A percentile compares a stretch with the other conserved stretches of the same genome.
These are phyloP conservation scores for Hypocryptadius cinnamomeus DNA, from an alignment of 2,113 vertebrate genomes.

Conservation along the genomic window DNA sequence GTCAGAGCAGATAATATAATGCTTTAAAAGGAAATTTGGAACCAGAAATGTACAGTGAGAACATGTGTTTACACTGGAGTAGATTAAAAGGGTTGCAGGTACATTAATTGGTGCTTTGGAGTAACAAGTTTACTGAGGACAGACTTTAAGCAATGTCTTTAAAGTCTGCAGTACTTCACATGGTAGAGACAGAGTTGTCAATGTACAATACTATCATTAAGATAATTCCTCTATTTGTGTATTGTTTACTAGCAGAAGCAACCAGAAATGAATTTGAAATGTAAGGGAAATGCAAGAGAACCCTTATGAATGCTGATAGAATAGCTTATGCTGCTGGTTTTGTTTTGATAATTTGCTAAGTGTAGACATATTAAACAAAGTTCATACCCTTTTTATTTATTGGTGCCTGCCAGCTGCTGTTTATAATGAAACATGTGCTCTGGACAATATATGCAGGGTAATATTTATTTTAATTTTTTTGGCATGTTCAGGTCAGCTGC, in stretches of 20 bases:
- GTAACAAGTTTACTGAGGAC: not conserved
- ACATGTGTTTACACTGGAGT: not conserved
- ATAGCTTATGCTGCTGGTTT: not conserved
- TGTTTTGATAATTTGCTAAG: not conserved
- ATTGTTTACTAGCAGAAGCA: not conserved
- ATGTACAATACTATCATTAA: not conserved
- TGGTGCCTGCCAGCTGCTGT: not conserved
- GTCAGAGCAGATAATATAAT: not conserved
- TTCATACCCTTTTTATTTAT: not conserved
- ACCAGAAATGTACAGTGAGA: not conserved
- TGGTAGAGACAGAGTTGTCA: not conserved
- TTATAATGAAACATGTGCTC: not conserved
- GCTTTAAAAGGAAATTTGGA: not conserved
- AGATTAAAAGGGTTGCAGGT: not conserved
- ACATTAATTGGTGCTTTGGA: not conserved
- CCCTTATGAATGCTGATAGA: not conserved
- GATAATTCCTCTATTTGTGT: not conserved
- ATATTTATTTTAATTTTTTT: conserved; percentile 44
- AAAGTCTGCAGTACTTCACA: not conserved
- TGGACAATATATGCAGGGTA: conserved; percentile 3
- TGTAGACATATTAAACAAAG: not conserved
- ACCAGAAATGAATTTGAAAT: not conserved
- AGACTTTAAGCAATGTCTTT: not conserved
- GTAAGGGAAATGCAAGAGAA: not conserved
- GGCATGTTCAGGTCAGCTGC: not conserved